Percentiles rank a stretch among this genome's conserved stretches.
These are phyloP conservation scores for Caenorhabditis zanzibari DNA, from an alignment of 2,888 invertebrate genomes.

Conservation along the genomic window DNA sequence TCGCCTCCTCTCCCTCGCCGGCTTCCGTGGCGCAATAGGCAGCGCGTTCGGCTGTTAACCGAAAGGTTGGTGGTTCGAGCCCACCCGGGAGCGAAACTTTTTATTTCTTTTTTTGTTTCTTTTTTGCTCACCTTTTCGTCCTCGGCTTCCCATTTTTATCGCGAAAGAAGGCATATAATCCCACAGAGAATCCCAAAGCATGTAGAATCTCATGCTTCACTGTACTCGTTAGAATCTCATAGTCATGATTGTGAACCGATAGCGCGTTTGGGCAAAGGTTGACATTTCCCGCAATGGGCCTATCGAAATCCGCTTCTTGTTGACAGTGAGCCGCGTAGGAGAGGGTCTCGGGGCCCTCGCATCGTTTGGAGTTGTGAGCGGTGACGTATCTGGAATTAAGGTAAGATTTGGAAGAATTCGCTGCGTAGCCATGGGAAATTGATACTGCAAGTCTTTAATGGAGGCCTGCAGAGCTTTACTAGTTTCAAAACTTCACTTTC, in stretches of 20 bases:
- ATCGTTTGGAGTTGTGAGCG: slow-evolving; percentile 84
- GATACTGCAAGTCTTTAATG: no score
- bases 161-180: slow-evolving; percentile 96
- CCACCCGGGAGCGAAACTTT: slow-evolving; percentile 86
- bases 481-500: no score
- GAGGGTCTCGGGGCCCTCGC: slow-evolving; percentile 91
- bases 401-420: no score
- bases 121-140: slow-evolving; percentile 81
- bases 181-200: slow-evolving; percentile 97
- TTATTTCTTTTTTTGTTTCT: slow-evolving; percentile 1
- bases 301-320: slow-evolving; percentile 93
- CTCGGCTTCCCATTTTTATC: slow-evolving; percentile 88
- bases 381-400: slow-evolving; percentile 65
- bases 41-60: slow-evolving; percentile 83
- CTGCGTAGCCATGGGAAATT: no score
- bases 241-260: slow-evolving; percentile 92
- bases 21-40: slow-evolving; percentile 79
- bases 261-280: slow-evolving; percentile 97
- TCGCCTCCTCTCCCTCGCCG: not conserved
- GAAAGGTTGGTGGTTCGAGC: slow-evolving; percentile 83
- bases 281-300: slow-evolving; percentile 98
- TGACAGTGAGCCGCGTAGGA: slow-evolving; percentile 99
- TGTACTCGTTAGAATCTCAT: slow-evolving; percentile 86
- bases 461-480: no score
- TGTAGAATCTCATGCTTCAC: slow-evolving; percentile 94